Evolutionary conservation across 2,888 invertebrate genomes (phyloP).

Genomic region (Leptopilina myrica): DNA sequence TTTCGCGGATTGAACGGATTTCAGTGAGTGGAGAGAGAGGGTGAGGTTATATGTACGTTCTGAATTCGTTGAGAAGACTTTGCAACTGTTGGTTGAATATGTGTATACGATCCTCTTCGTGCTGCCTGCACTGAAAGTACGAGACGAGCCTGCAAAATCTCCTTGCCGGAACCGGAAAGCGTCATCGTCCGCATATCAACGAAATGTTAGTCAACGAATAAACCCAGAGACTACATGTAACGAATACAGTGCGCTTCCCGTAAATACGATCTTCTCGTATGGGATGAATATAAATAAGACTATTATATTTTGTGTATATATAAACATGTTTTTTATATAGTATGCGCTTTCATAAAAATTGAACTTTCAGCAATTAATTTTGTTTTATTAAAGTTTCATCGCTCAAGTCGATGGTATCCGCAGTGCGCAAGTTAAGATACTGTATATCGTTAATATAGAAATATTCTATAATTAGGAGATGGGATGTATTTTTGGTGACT

Average conservation of each 20-base stretch:
- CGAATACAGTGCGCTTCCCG: slow-evolving; percentile 18
- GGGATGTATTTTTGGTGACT: no score
- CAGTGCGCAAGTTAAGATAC: no score
- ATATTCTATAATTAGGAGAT: no score
- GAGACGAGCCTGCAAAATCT: slow-evolving; percentile 65
- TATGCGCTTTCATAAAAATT: slow-evolving; percentile 1
- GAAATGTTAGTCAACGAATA: slow-evolving; percentile 47
- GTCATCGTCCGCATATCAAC: slow-evolving; percentile 69
- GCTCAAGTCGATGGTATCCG: not conserved
- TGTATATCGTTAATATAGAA: no score
- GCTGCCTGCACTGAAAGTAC: slow-evolving; percentile 48
- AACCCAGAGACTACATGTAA: slow-evolving; percentile 13
- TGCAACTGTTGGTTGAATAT: slow-evolving; percentile 32
- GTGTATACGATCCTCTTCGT: slow-evolving; percentile 25
- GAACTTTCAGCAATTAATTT: slow-evolving; percentile 5
- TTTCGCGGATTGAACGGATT: slow-evolving; percentile 4
- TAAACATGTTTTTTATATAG: no score
- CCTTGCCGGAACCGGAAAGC: slow-evolving; percentile 66
- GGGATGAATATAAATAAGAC: slow-evolving; percentile 30
- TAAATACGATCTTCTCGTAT: slow-evolving; percentile 12
- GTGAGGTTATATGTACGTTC: slow-evolving; percentile 24
- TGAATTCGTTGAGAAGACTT: slow-evolving; percentile 32
- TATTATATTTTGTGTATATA: slow-evolving; percentile 6
- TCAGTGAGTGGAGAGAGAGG: no score
- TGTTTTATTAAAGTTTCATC: not conserved